Percentiles rank a stretch among this genome's conserved stretches.
These are phyloP conservation scores for Mythimna loreyi DNA, from an alignment of 2,888 invertebrate genomes.

Conservation along the genomic window DNA sequence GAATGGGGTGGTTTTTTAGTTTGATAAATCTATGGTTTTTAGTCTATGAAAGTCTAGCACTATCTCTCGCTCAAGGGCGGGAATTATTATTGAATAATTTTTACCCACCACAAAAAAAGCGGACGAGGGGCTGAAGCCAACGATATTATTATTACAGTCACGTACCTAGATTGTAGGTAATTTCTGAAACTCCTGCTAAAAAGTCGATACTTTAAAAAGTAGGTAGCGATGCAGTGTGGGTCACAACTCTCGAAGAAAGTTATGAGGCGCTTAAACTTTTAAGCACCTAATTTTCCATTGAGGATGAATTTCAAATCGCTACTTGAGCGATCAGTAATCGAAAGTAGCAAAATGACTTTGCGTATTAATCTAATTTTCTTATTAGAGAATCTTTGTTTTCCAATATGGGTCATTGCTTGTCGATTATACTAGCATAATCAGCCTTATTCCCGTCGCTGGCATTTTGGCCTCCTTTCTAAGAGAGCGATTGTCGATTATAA, in stretches of 20 bases:
- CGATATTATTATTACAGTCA: background rate
- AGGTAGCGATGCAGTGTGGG: constrained; percentile 39
- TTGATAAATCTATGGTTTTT: too few species aligned
- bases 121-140: too few species aligned
- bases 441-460: too few species aligned
- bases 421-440: too few species aligned
- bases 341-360: background rate
- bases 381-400: background rate
- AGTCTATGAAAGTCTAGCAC: too few species aligned
- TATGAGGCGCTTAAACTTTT: background rate
- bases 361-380: background rate
- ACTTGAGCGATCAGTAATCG: background rate
- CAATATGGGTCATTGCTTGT: background rate
- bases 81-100: too few species aligned
- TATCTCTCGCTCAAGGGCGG: too few species aligned
- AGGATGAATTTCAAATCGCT: constrained; percentile 1
- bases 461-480: too few species aligned
- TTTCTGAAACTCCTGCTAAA: constrained; percentile 3
- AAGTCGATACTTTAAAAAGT: constrained; percentile 28
- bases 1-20: too few species aligned
- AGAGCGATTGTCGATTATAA: too few species aligned
- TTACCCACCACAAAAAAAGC: too few species aligned
- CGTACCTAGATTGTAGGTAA: background rate
- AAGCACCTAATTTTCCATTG: background rate
- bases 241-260: constrained; percentile 22